Percentiles rank a stretch among this genome's conserved stretches.
phyloP scores from a whole-genome alignment of 1,140 invertebrate species.

The Coptotermes formosanus region DNA sequence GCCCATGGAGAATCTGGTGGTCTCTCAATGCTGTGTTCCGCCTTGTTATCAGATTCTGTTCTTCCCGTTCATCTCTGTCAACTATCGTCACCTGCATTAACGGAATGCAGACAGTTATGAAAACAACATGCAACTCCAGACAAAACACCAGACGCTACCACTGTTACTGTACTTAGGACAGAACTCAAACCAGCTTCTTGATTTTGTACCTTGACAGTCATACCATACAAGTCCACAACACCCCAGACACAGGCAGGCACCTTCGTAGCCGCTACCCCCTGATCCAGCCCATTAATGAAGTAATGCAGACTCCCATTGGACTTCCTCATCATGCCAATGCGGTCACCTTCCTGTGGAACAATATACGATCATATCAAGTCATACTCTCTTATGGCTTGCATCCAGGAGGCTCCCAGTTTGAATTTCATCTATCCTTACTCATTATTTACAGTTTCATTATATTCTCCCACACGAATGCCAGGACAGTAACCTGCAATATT shows the following conservation, averaged over 20 bases:
- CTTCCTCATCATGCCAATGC: constrained; percentile 83
- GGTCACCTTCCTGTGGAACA: constrained; percentile 73
- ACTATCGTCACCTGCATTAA: constrained; percentile 68
- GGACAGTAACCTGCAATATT: no score
- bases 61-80: constrained; percentile 73
- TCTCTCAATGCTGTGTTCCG: constrained; percentile 59
- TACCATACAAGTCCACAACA: constrained; percentile 93
- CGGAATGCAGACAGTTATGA: neutral
- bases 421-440: no score
- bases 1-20: constrained; percentile 46
- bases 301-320: constrained; percentile 84
- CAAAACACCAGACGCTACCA: no score
- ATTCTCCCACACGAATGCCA: no score
- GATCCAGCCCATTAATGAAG: constrained; percentile 90
- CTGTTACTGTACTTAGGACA: no score
- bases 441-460: no score
- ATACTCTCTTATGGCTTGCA: neutral
- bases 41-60: constrained; percentile 71
- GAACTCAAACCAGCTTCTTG: no score
- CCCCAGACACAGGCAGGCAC: constrained; percentile 81
- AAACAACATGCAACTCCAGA: no score
- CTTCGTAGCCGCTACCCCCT: constrained; percentile 81
- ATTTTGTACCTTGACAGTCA: constrained; percentile 80
- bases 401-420: no score
- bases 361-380: neutral